Conservation (phyloP, 2,113 vertebrate genomes). For the Probosciger aterrimus region DNA sequence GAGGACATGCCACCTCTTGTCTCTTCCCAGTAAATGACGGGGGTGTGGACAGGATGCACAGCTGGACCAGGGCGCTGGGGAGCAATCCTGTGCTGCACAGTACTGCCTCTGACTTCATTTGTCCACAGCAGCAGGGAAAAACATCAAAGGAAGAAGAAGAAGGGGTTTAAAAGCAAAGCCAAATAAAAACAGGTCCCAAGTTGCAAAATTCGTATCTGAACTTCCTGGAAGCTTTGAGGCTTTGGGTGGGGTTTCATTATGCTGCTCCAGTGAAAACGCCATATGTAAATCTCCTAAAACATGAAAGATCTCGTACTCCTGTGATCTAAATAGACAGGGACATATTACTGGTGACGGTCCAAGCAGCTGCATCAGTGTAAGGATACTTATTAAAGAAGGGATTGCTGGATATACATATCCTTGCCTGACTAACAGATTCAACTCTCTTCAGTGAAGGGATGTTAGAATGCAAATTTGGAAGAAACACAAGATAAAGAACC, state of each 20-base stretch:
- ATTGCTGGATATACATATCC: background rate
- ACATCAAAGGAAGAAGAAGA: constrained; percentile 14
- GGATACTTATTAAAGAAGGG: background rate
- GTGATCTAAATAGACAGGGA: constrained; percentile 7
- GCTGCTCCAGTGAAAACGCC: constrained; percentile 12
- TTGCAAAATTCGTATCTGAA: constrained; percentile 5
- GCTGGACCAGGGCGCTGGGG: background rate
- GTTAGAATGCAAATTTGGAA: background rate
- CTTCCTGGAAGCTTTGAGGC: constrained; percentile 23
- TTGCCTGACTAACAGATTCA: background rate
- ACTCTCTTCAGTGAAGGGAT: background rate
- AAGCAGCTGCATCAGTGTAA: constrained; percentile 37
- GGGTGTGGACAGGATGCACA: background rate
- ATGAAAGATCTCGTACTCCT: background rate
- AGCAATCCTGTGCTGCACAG: background rate
- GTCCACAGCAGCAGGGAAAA: background rate
- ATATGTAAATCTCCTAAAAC: constrained; percentile 25
- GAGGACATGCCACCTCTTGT: background rate
- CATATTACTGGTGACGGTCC: background rate
- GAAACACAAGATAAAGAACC: background rate
- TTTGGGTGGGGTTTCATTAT: constrained; percentile 3
- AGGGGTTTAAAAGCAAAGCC: background rate
- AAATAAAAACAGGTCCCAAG: constrained; percentile 9
- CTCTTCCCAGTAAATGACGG: fast-evolving
- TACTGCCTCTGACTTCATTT: background rate